Conservation (phyloP, 1,140 invertebrate species). For the Rhyacophila brunnea region DNA sequence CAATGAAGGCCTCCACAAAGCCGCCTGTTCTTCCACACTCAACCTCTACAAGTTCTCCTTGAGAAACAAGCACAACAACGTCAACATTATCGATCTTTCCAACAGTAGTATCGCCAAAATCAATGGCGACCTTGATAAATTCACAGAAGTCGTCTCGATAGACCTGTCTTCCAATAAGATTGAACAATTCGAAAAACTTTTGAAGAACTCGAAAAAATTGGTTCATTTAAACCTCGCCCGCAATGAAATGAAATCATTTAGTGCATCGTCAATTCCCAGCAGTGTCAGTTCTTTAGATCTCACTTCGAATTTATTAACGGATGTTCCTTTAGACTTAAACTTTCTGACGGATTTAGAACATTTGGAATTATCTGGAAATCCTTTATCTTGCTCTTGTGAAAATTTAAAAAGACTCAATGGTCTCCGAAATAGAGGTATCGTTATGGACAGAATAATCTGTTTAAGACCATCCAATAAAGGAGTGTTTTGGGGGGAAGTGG, state of each 20-base stretch:
- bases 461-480: conserved; percentile 47
- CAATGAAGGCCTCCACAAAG: conserved; percentile 28
- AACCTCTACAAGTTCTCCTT: conserved; percentile 50
- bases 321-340: conserved; percentile 56
- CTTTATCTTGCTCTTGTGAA: conserved; percentile 59
- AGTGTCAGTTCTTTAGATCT: conserved; percentile 62
- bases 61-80: conserved; percentile 52
- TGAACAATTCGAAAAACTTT: conserved; percentile 55
- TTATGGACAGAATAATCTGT: conserved; percentile 57
- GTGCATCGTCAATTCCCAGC: conserved; percentile 54
- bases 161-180: conserved; percentile 60
- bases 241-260: conserved; percentile 55
- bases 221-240: conserved; percentile 58
- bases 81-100: conserved; percentile 59
- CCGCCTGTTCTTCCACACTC: conserved; percentile 40
- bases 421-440: conserved; percentile 51
- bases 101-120: conserved; percentile 56
- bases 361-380: conserved; percentile 58
- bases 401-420: conserved; percentile 57
- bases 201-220: conserved; percentile 55
- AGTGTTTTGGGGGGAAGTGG: conserved; percentile 55
- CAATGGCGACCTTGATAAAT: conserved; percentile 52
- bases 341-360: conserved; percentile 54
- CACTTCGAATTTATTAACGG: conserved; percentile 58
- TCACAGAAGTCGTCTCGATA: conserved; percentile 56